These are phyloP conservation scores for Cyclophora punctaria DNA, from an alignment of 2,888 invertebrate genomes.

Conservation along the genomic window DNA sequence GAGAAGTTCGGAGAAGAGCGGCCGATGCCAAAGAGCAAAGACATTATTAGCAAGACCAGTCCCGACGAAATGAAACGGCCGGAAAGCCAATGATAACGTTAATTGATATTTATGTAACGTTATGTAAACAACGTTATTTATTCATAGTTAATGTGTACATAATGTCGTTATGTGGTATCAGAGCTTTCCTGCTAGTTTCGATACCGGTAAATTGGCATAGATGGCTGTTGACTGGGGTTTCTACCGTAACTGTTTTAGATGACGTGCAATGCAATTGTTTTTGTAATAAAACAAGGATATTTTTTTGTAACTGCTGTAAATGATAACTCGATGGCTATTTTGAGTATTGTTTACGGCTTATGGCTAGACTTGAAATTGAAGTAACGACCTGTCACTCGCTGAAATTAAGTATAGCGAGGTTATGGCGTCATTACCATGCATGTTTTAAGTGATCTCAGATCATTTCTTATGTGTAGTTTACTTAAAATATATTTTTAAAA, in stretches of 20 bases:
- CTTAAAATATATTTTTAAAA: no score
- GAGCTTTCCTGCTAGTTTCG: conserved; percentile 35
- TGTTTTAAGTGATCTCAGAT: no score
- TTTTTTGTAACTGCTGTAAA: no score
- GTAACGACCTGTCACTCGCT: no score
- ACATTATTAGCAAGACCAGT: conserved; percentile 42
- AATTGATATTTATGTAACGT: not conserved
- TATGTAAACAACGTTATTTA: conserved; percentile 6
- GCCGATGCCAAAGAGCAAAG: conserved; percentile 40
- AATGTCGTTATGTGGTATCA: not conserved
- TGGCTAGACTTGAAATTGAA: no score
- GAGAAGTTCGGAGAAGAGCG: conserved; percentile 34
- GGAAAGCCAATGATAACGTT: conserved; percentile 44
- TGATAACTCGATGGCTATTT: no score
- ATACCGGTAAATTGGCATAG: conserved; percentile 33
- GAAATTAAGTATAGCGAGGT: no score
- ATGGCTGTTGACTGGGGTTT: conserved; percentile 20
- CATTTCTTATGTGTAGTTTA: no score
- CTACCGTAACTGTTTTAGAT: conserved; percentile 3
- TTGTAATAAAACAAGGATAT: no score
- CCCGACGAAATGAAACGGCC: conserved; percentile 52
- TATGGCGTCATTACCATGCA: no score
- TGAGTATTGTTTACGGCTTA: no score
- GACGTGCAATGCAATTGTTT: conserved; percentile 13
- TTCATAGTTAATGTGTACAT: conserved; percentile 7